Evolutionary conservation across 53 echinoderm and acorn worm species (phyloP).

Genomic region (Mesocentrotus franciscanus): DNA sequence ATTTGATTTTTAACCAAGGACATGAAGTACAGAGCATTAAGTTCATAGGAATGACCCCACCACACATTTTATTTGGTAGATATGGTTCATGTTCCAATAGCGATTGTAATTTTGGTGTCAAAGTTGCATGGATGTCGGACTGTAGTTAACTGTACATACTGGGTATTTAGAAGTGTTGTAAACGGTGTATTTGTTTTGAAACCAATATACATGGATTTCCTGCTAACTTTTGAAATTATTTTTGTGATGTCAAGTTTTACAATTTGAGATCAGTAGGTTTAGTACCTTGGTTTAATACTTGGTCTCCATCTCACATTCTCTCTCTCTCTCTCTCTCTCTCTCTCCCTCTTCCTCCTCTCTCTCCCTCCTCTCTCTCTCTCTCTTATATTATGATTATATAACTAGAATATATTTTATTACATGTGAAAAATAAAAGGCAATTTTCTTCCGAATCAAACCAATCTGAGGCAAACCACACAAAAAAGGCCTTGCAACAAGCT

Average conservation of each 20-base stretch:
- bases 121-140: neutral
- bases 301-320: neutral
- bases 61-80: neutral
- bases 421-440: neutral
- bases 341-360: neutral
- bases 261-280: no score
- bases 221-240: no score
- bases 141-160: no score
- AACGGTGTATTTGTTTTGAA: no score
- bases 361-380: neutral
- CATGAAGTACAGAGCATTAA: neutral
- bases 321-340: neutral
- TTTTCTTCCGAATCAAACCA: neutral
- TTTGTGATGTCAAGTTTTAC: no score
- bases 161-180: no score
- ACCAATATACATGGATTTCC: no score
- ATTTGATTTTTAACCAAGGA: neutral
- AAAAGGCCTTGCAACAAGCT: neutral
- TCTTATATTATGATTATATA: neutral
- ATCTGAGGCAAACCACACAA: neutral
- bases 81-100: no score
- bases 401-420: neutral
- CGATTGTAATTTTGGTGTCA: neutral
- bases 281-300: no score
- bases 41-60: neutral